A percentile compares a stretch with the other conserved stretches of the same genome.
phyloP scores from a whole-genome alignment of 1,140 invertebrate species.

The Mya arenaria region DNA sequence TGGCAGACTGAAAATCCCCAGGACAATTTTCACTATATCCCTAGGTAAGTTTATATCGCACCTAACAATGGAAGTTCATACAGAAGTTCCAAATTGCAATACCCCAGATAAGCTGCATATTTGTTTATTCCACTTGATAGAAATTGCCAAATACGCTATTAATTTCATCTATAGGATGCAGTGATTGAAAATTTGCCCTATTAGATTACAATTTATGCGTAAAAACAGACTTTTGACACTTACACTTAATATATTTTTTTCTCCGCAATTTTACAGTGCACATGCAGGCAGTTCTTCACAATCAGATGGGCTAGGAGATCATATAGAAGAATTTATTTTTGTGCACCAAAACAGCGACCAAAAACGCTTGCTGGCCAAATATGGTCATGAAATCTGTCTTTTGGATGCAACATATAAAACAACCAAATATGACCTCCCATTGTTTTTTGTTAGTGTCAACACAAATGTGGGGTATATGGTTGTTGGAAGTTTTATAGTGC shows the following conservation, averaged over 20 bases:
- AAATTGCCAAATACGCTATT: too few species aligned
- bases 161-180: too few species aligned
- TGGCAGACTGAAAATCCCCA: neutral
- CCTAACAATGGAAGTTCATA: neutral
- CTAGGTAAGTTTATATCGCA: neutral
- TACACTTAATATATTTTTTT: neutral
- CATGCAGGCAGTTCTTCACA: neutral
- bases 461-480: slow-evolving; percentile 58
- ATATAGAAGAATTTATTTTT: slow-evolving; percentile 46
- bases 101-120: too few species aligned
- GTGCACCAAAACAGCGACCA: slow-evolving; percentile 58
- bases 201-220: slow-evolving; percentile 22
- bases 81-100: slow-evolving; percentile 26
- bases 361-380: slow-evolving; percentile 40
- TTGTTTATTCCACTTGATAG: too few species aligned
- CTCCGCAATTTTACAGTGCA: slow-evolving; percentile 15
- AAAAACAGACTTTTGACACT: neutral
- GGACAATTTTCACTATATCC: slow-evolving; percentile 3
- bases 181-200: neutral
- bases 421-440: slow-evolving; percentile 61
- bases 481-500: slow-evolving; percentile 53
- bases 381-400: slow-evolving; percentile 52
- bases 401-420: slow-evolving; percentile 61
- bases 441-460: slow-evolving; percentile 59
- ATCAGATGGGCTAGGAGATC: too few species aligned